phyloP scores from a whole-genome alignment of 1,140 invertebrate genomes.

The Drosophila tropicalis region DNA sequence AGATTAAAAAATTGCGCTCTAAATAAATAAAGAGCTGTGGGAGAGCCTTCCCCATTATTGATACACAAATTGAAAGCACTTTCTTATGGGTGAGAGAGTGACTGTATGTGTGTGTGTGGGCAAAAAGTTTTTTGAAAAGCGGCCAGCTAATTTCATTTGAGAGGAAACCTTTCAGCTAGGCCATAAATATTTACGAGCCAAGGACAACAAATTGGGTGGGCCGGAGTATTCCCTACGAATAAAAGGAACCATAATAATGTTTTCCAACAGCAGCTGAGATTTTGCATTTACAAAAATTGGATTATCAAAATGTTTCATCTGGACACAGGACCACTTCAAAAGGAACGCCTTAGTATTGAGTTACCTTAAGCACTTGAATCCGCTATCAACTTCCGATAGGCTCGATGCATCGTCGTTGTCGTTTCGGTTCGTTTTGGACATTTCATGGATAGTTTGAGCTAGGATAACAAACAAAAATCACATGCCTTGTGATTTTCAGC shows the following conservation, averaged over 20 bases:
- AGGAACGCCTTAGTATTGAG: constrained; percentile 59
- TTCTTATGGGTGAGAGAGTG: constrained; percentile 18
- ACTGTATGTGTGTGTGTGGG: constrained; percentile 16
- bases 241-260: constrained; percentile 20
- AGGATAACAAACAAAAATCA: constrained; percentile 72
- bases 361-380: constrained; percentile 37
- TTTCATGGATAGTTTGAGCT: constrained; percentile 72
- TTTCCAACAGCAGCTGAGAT: constrained; percentile 60
- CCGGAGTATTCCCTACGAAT: background rate
- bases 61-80: constrained; percentile 73
- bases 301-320: constrained; percentile 68
- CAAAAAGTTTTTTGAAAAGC: constrained; percentile 24
- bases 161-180: constrained; percentile 51
- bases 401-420: background rate
- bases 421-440: constrained; percentile 43
- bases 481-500: constrained; percentile 74
- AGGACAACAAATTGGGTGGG: background rate
- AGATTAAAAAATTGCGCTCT: constrained; percentile 64
- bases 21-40: constrained; percentile 34
- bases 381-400: constrained; percentile 76
- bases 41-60: constrained; percentile 63
- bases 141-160: constrained; percentile 49
- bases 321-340: constrained; percentile 58
- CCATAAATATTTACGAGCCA: constrained; percentile 71
- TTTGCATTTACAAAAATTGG: constrained; percentile 56